Base-by-base conservation (phyloP, 2,888 invertebrate species). In the Hypolimnas misippus region DNA sequence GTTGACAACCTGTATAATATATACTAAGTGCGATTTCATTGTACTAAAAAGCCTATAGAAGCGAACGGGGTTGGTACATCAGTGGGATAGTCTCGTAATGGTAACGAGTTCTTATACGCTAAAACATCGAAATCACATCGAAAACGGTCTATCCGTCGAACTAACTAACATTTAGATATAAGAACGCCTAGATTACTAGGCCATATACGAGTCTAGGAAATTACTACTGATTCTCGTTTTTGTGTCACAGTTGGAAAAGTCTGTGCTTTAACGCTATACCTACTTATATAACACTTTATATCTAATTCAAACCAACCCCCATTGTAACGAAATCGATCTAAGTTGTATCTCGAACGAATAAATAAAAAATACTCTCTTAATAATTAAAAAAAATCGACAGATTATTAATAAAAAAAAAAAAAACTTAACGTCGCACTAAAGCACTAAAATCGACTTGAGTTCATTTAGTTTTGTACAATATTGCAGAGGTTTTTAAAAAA, bases 41-140 rank as follows among this genome's bases (percentile, higher is more conserved):
- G 88, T 90, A 89, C 88, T 89, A 84, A 84, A n/a, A 75, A 76
- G 76, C 79, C 75, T 73, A 53, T 82, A 81, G 82, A 86, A 84
- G 84, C 79, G 73, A 81, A 70, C 71, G 81, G 84, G 83, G 81
- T 78, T 80, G 82, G 80, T 69, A 65, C 56, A 42, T 67, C 65
- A 70, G 70, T 71, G 70, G 71, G 68, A 63, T 42, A 8, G 44
- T 62, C 57, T 62, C 65, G 57, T 54, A 49, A 17, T 55, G 64
- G 67, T 68, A 72, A 70, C 68, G 59, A 57, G 56, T 57, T 56
- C 57, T 63, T 68, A 69, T 19, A 54, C 63, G 64, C 66, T 64
- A 66, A 12, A 46, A 57, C 63, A 67, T 57, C 61, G 58, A 64
- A 70, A 46, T 70, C 67, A 65, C 67, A 66, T 67, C 67, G 57